Conservation (phyloP, 2,113 vertebrate species). For the Micronisus gabar region DNA sequence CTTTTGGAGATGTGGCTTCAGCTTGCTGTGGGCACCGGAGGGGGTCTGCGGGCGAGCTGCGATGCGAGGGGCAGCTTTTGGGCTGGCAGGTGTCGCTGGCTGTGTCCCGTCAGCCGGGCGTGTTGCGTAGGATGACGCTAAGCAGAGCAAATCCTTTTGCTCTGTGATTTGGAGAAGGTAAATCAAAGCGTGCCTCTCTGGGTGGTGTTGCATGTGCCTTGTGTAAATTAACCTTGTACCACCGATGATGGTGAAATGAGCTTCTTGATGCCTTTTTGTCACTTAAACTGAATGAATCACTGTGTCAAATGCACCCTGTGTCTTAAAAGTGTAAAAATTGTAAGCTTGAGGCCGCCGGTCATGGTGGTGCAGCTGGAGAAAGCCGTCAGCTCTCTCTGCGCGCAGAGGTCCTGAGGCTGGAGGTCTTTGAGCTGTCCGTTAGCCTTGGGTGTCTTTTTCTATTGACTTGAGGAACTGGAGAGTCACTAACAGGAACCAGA, state of each 20-base stretch:
- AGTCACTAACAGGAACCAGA: neutral
- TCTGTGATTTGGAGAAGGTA: neutral
- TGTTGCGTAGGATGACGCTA: neutral
- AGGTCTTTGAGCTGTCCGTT: neutral
- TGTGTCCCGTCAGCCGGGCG: fast-evolving
- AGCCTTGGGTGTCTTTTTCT: neutral
- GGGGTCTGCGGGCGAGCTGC: neutral
- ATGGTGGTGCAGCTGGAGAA: neutral
- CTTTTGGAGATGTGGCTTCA: neutral
- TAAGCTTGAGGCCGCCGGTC: fast-evolving
- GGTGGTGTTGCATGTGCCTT: neutral
- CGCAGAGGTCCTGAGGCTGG: fast-evolving
- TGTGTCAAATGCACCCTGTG: neutral
- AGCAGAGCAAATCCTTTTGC: neutral
- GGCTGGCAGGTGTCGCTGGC: neutral
- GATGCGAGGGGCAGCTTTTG: neutral
- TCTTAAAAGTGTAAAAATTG: neutral
- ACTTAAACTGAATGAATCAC: neutral
- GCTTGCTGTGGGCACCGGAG: neutral
- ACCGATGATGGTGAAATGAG: neutral
- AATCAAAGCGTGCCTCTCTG: neutral
- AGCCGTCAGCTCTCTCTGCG: neutral
- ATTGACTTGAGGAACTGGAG: neutral
- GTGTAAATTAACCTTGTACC: neutral
- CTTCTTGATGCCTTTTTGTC: neutral